phyloP scores from a whole-genome alignment of 2,888 invertebrate genomes.

The Nebria salina region DNA sequence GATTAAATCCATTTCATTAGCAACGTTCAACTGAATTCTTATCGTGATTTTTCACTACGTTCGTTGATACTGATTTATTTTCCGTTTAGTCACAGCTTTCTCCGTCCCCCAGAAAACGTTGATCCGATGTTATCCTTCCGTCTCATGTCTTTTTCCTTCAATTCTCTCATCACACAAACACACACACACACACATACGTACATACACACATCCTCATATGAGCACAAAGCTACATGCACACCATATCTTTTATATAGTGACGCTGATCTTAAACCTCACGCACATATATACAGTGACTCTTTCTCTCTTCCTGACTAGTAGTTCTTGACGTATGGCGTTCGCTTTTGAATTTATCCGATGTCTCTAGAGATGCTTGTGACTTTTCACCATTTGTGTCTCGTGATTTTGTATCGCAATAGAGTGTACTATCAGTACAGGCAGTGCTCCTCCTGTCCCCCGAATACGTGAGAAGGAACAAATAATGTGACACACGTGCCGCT shows the following conservation, averaged over 20 bases:
- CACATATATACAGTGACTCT: too few species aligned
- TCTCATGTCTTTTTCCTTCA: not conserved
- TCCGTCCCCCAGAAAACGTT: constrained; percentile 19
- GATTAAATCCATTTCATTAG: constrained; percentile 38
- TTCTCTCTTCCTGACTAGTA: constrained; percentile 11
- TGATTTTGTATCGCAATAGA: constrained; percentile 42
- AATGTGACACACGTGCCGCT: constrained; percentile 35
- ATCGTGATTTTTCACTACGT: constrained; percentile 39
- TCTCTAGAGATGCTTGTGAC: constrained; percentile 40
- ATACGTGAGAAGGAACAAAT: constrained; percentile 17
- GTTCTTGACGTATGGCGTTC: constrained; percentile 23
- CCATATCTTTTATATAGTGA: not conserved
- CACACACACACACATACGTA: not conserved
- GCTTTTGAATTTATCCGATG: constrained; percentile 41
- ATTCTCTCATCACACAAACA: not conserved
- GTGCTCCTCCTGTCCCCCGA: not conserved
- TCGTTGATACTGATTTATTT: constrained; percentile 43
- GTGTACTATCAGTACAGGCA: constrained; percentile 4
- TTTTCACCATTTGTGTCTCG: constrained; percentile 41
- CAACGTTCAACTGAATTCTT: constrained; percentile 32
- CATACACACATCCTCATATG: not conserved
- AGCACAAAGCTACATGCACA: not conserved
- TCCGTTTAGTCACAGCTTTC: constrained; percentile 30
- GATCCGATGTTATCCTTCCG: constrained; percentile 23
- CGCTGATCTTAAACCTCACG: too few species aligned